Percentiles rank a stretch among this genome's conserved stretches.
Conservation (phyloP, 2,888 invertebrate genomes). For the Cheilosia impressa region DNA sequence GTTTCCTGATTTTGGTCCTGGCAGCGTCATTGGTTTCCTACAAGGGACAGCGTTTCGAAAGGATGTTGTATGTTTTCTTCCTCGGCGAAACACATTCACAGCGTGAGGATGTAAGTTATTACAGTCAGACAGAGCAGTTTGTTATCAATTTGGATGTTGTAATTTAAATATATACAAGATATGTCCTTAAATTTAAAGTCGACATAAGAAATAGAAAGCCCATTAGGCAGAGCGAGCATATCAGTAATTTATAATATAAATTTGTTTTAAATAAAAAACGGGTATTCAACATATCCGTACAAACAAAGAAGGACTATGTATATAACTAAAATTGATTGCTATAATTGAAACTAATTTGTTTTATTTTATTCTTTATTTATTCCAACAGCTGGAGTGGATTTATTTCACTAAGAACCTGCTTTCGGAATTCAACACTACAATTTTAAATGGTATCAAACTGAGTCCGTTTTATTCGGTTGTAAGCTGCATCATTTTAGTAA, state of each 20-base stretch:
- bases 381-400: conserved; percentile 34
- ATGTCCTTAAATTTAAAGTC: too few species aligned
- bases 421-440: neutral
- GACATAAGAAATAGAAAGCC: too few species aligned
- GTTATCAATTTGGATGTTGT: neutral
- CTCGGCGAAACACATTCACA: conserved; percentile 6
- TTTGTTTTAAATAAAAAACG: too few species aligned
- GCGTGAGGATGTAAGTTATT: conserved; percentile 8
- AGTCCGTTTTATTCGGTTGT: conserved; percentile 16
- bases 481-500: neutral
- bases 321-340: too few species aligned
- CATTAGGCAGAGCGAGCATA: too few species aligned
- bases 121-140: neutral
- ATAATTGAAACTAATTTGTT: too few species aligned
- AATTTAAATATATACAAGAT: too few species aligned
- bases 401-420: neutral
- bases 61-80: conserved; percentile 3
- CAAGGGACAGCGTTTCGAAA: conserved; percentile 28
- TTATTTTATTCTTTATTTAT: neutral
- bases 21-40: conserved; percentile 26
- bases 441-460: neutral
- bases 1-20: conserved; percentile 18
- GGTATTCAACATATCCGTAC: too few species aligned
- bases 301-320: too few species aligned
- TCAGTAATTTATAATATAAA: too few species aligned